Percentiles rank a stretch among this genome's conserved stretches.
phyloP scores from a whole-genome alignment of 2,888 invertebrate genomes.

The Norana najaformis region DNA sequence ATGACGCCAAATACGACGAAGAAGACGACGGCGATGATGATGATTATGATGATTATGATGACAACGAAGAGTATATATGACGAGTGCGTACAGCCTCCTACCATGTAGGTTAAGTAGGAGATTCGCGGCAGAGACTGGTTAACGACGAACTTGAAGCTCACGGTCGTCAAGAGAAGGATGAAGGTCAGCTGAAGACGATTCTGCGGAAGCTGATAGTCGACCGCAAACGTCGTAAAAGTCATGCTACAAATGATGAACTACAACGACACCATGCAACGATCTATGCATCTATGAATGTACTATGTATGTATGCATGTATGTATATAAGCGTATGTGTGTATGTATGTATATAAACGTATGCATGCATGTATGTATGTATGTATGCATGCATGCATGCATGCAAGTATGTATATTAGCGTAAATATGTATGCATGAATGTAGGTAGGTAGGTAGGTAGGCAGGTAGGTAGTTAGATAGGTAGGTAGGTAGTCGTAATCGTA shows the following conservation, averaged over 20 bases:
- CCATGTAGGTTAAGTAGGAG: slow-evolving; percentile 22
- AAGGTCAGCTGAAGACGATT: slow-evolving; percentile 18
- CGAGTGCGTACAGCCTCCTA: not conserved
- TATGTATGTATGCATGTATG: not conserved
- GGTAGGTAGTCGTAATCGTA: too few relatives aligned
- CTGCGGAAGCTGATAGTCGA: not conserved
- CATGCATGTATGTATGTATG: slow-evolving; percentile 17
- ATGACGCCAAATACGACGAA: not conserved
- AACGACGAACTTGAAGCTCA: slow-evolving; percentile 6
- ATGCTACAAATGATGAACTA: slow-evolving; percentile 5
- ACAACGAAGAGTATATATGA: not conserved
- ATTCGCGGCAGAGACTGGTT: slow-evolving; percentile 21
- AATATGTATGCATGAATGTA: not conserved
- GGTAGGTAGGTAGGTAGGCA: not conserved
- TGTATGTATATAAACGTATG: slow-evolving; percentile 26
- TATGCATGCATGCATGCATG: not conserved
- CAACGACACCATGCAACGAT: not conserved
- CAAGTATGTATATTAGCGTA: not conserved
- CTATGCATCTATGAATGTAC: not conserved
- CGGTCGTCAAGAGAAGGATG: not conserved
- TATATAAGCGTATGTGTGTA: not conserved
- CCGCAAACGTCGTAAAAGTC: not conserved
- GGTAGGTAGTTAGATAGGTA: not conserved
- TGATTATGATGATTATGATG: not conserved
- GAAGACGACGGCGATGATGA: not conserved